phyloP scores from a whole-genome alignment of 2,113 vertebrate species.

The Scartelaos histophorus region DNA sequence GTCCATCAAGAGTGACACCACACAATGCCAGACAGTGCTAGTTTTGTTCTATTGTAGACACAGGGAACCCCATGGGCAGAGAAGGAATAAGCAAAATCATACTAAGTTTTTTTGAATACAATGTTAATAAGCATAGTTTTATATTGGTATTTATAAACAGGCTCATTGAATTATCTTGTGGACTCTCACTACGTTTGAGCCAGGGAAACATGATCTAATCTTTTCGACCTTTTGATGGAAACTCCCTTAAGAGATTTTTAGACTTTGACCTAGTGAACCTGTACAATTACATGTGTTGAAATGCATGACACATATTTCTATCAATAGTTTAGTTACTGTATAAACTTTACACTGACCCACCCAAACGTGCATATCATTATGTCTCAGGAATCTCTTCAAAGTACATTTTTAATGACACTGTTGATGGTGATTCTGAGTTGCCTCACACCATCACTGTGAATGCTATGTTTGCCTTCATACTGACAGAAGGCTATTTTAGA shows the following conservation, averaged over 20 bases:
- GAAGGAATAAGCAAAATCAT: not conserved
- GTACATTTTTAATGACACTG: constrained; percentile 22
- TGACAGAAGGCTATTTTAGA: constrained; percentile 78
- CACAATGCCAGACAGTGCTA: constrained; percentile 39
- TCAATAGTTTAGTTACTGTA: not conserved
- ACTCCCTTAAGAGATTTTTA: constrained; percentile 20
- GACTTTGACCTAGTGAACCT: constrained; percentile 23
- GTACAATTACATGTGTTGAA: constrained; percentile 5
- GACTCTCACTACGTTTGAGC: constrained; percentile 14
- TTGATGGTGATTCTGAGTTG: constrained; percentile 42
- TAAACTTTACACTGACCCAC: not conserved
- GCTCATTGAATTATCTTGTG: not conserved
- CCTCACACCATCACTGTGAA: constrained; percentile 42
- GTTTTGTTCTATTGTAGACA: constrained; percentile 37
- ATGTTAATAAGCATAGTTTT: constrained; percentile 6
- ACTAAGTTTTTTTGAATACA: not conserved
- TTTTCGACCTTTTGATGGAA: constrained; percentile 50
- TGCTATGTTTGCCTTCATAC: constrained; percentile 70
- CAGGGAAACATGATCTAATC: constrained; percentile 46
- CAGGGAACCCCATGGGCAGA: constrained; percentile 12
- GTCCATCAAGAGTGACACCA: constrained; percentile 60
- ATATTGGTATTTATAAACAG: not conserved
- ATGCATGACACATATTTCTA: constrained; percentile 5
- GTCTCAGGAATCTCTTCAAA: not conserved
- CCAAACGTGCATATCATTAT: not conserved